Base-by-base conservation (phyloP, 1,140 invertebrate genomes). In the Amphibalanus amphitrite region DNA sequence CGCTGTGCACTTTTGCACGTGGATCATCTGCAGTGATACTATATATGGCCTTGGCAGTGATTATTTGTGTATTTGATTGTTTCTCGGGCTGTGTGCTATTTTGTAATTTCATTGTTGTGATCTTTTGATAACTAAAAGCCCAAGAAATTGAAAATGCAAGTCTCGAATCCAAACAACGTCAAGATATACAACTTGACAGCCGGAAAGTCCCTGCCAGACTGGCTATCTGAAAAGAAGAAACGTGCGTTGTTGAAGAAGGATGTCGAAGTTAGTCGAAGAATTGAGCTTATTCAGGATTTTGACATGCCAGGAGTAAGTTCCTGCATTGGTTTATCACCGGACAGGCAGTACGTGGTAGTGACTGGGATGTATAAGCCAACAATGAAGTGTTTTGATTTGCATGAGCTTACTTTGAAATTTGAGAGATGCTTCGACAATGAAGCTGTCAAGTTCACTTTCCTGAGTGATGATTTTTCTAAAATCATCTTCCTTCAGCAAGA, bases 271-370 rank as follows among this genome's bases (percentile, higher is more conserved):
- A 84, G 92, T 74, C 85, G 89, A 75, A 83, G 93, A 77, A 97
- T 99, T 74, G 92, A 99, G 80, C 85, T 99, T 26, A 93, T 99
- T 76, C 97, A 99, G 82, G 97, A 99, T 79, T 99, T 99, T 86
- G 92, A 97, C 75, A 99, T 98, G 97, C 97, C 97, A 71, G 92
- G 86, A 73, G 83, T 98, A 0, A 96, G 93, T 78, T 90, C 87
- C 64, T 87, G 86, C 65, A 85, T 99, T 67, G 85, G 86, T 79
- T 84, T 94, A 69, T 92, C 95, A n/a, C 87, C 85, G 77, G 95
- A 99, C 87, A 89, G 90, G 29, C 88, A 97, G 74, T 97, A 93
- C 80, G 88, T 98, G 73, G 82, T 98, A 75, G 91, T 90, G 29
- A 91, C 94, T 40, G 95, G 96, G 47, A 92, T 93, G 73, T 99